Base-by-base conservation (phyloP, 1,140 invertebrate species). In the Anagrus nilaparvatae region DNA sequence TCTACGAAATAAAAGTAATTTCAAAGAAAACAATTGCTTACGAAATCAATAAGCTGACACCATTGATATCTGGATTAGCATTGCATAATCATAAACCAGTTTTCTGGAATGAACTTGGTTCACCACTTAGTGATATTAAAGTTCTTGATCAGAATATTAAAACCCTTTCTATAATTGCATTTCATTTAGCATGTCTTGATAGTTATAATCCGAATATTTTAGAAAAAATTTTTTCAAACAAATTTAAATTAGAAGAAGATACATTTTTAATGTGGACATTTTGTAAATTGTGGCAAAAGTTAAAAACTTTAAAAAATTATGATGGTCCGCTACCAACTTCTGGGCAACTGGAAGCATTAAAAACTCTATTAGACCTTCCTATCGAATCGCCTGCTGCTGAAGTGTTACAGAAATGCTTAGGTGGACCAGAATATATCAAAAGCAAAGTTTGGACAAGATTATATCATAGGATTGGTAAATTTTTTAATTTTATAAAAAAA, bases 241-340 rank as follows among this genome's bases (percentile, higher is more conserved):
- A 37, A n/a, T 24, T 29, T 19, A 24, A 46, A 32, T 40, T 19
- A 9, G 18, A 10, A 13, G 23, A 31, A 30, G 13, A 42, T 24
- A 34, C 27, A 27, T 37, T 29, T 18, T 21, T 43, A 14, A 29
- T 27, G 21, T 44, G 43, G 43, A 44, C 35, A 20, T 44, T 38
- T 33, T 33, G 17, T 25, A 39, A 34, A 33, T 27, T 44, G 10
- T 33, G 30, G 37, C 35, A 43, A 30, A 36, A 21, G 29, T 14
- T 43, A 21, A 14, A 43, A 36, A 6, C 13, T 20, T 17, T 21
- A 21, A 4, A 19, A 29, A 20, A 20, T 14, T 36, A 43, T 17
- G 16, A 29, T 10, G 33, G 41, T 16, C 41, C 41, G 23, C 23
- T 25, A 9, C 25, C 25, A 12, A 29, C 24, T 25, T 16, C 29